Evolutionary conservation across 2,113 vertebrate species (phyloP).

Genomic region (Coreoperca whiteheadi): DNA sequence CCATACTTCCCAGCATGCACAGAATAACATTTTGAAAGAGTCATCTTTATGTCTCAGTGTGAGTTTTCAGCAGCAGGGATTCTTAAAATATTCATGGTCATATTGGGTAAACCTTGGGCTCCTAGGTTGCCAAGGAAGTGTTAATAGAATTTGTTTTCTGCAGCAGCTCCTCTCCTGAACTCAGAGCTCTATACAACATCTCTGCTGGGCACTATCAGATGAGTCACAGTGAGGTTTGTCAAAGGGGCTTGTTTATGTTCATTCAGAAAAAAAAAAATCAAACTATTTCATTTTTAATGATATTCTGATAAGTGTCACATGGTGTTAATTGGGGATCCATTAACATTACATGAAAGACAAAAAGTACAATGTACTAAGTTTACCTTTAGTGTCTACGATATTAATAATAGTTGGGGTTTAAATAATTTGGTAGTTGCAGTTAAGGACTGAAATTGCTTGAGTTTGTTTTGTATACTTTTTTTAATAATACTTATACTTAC

Average conservation of each 20-base stretch:
- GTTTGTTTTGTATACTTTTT: not conserved
- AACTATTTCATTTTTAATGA: constrained; percentile 44
- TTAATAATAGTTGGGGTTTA: not conserved
- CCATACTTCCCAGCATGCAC: constrained; percentile 59
- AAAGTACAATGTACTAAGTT: not conserved
- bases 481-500: too few species aligned
- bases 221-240: constrained; percentile 26
- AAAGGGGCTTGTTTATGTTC: constrained; percentile 41
- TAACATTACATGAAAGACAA: not conserved
- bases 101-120: constrained; percentile 60
- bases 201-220: constrained; percentile 36
- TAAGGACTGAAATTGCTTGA: not conserved
- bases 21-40: constrained; percentile 63
- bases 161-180: constrained; percentile 62
- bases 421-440: not conserved
- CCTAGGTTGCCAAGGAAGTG: constrained; percentile 65
- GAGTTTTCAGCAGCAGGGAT: constrained; percentile 49
- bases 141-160: constrained; percentile 65
- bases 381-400: not conserved
- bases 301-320: constrained; percentile 5
- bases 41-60: constrained; percentile 49
- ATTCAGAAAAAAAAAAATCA: constrained; percentile 39
- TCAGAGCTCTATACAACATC: constrained; percentile 29
- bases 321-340: not conserved
- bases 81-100: constrained; percentile 69